Evolutionary conservation across 2,888 invertebrate species (phyloP).

Genomic region (Eueremaeus valkanovi): DNA sequence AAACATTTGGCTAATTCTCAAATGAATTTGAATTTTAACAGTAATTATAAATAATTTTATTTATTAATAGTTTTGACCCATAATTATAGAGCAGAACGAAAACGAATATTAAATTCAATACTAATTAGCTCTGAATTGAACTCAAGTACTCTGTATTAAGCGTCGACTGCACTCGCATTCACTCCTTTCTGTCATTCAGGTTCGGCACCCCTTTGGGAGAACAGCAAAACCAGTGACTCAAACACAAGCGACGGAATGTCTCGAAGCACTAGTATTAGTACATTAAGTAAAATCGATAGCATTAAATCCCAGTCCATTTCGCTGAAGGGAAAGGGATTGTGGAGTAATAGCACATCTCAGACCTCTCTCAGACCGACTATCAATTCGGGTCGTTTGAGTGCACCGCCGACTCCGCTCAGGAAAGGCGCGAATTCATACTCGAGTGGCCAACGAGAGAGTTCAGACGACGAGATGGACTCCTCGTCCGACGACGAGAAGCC

Average conservation of each 20-base stretch:
- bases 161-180: no score
- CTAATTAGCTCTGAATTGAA: not conserved
- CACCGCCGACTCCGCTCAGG: conserved; percentile 37
- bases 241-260: conserved; percentile 39
- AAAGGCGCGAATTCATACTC: conserved; percentile 24
- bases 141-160: no score
- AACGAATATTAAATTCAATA: not conserved
- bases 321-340: conserved; percentile 27
- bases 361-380: conserved; percentile 32
- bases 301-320: conserved; percentile 38
- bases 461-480: conserved; percentile 25
- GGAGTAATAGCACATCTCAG: conserved; percentile 36
- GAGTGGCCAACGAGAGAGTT: conserved; percentile 38
- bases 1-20: conserved; percentile 22
- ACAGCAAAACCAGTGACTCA: conserved; percentile 17
- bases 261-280: conserved; percentile 46
- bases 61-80: not conserved
- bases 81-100: not conserved
- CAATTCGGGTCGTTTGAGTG: conserved; percentile 40
- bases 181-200: no score
- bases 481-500: conserved; percentile 27
- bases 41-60: conserved; percentile 10
- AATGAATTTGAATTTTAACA: conserved; percentile 2
- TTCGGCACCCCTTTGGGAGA: conserved; percentile 42
- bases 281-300: conserved; percentile 42